Percentiles rank a stretch among this genome's conserved stretches.
phyloP scores from a whole-genome alignment of 2,888 invertebrate genomes.

The Stenichneumon culpator region DNA sequence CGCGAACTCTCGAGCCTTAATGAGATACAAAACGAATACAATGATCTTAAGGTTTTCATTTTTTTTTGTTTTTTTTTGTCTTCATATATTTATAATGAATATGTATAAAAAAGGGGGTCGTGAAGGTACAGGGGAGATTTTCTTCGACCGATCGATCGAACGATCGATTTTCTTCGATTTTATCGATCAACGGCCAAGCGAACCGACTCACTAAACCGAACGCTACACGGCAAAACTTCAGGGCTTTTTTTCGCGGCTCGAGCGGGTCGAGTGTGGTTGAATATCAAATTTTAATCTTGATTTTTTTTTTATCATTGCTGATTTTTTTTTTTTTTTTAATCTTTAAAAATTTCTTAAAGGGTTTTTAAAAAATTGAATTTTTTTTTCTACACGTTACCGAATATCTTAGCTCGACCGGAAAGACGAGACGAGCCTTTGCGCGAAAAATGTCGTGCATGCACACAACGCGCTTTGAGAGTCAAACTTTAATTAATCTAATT shows the following conservation, averaged over 20 bases:
- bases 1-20: conserved; percentile 58
- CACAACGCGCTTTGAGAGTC: too few species aligned
- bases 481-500: too few species aligned
- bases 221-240: background rate
- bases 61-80: conserved; percentile 31
- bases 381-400: too few species aligned
- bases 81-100: conserved; percentile 60
- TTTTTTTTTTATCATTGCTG: background rate
- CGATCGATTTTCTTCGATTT: background rate
- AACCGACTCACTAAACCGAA: background rate
- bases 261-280: background rate
- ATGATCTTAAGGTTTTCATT: conserved; percentile 29
- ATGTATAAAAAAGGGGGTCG: conserved; percentile 57
- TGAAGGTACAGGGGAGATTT: conserved; percentile 16
- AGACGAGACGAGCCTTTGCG: too few species aligned
- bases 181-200: background rate
- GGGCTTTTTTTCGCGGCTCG: background rate
- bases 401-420: too few species aligned
- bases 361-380: background rate
- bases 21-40: conserved; percentile 60
- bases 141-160: background rate
- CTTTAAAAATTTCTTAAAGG: background rate
- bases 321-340: background rate
- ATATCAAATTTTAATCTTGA: conserved; percentile 21
- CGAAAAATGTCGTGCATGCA: too few species aligned